These are phyloP conservation scores for Cabera pusaria DNA, from an alignment of 2,888 invertebrate genomes.

Conservation along the genomic window DNA sequence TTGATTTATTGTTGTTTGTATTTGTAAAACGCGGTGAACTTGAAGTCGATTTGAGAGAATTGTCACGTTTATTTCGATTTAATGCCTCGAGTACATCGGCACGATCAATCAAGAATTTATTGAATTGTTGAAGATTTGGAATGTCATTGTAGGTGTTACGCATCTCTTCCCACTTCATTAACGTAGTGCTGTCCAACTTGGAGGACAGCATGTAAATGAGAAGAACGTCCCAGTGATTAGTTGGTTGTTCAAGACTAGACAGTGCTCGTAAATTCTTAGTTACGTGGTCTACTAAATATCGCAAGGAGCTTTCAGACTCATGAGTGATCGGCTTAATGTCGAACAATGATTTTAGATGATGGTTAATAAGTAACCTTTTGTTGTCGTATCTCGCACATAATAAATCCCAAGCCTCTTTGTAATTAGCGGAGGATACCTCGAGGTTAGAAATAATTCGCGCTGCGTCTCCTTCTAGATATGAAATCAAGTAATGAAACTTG, in stretches of 20 bases:
- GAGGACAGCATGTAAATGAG: conserved; percentile 30
- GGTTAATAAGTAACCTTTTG: conserved; percentile 8
- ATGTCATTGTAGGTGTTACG: conserved; percentile 19
- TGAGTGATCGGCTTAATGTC: conserved; percentile 18
- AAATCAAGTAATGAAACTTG: conserved; percentile 1
- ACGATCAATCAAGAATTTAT: conserved; percentile 24
- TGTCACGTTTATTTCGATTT: too few relatives aligned
- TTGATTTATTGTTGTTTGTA: too few relatives aligned
- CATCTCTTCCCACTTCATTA: conserved; percentile 32
- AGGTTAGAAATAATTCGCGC: conserved; percentile 27
- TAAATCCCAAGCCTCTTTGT: too few relatives aligned
- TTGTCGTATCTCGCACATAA: too few relatives aligned
- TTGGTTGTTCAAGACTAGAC: conserved; percentile 26
- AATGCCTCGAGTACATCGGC: conserved; percentile 1
- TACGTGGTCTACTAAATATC: conserved; percentile 27
- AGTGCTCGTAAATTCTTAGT: conserved; percentile 33
- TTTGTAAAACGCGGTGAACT: too few relatives aligned
- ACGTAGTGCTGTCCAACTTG: conserved; percentile 5
- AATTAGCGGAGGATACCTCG: conserved; percentile 22
- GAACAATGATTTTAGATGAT: conserved; percentile 28
- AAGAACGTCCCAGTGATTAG: conserved; percentile 24
- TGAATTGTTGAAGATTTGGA: not conserved
- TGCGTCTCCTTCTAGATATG: conserved; percentile 31
- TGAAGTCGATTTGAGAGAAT: too few relatives aligned
- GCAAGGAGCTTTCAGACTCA: conserved; percentile 24